These are phyloP conservation scores for Gibbula magus DNA, from an alignment of 2,888 invertebrate species.

Conservation along the genomic window DNA sequence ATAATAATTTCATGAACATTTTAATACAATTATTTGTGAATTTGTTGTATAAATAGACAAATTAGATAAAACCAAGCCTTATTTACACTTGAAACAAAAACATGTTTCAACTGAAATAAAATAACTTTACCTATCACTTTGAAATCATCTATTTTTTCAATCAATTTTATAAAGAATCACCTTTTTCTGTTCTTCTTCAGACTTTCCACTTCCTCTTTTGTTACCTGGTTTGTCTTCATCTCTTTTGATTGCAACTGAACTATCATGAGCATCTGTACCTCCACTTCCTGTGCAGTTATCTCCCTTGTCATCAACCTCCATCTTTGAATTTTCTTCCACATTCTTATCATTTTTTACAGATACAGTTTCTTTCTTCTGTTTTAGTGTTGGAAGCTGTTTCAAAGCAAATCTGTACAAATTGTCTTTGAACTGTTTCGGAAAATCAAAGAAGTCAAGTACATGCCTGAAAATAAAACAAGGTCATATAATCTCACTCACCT, in stretches of 20 bases:
- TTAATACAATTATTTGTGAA: not conserved
- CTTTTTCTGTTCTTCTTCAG: no score
- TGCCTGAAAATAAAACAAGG: conserved; percentile 74
- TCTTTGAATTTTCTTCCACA: not conserved
- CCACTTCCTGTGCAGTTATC: not conserved
- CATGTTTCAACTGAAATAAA: no score
- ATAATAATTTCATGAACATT: not conserved
- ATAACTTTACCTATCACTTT: no score
- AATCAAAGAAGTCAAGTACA: conserved; percentile 87
- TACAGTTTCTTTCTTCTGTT: not conserved
- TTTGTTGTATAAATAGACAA: no score
- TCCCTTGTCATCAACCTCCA: not conserved
- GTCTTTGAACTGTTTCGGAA: conserved; percentile 82
- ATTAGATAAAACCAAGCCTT: no score
- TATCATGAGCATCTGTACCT: no score
- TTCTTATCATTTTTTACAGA: not conserved
- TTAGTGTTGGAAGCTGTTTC: conserved; percentile 48
- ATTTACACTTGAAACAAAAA: no score
- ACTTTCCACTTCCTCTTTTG: no score
- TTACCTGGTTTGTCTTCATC: no score
- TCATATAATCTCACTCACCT: not conserved
- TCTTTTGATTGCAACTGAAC: no score
- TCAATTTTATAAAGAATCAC: no score
- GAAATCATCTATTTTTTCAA: no score
- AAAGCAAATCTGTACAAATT: conserved; percentile 80